phyloP scores from a whole-genome alignment of 2,797 vertebrate genomes.

The Anguilla pacifica region DNA sequence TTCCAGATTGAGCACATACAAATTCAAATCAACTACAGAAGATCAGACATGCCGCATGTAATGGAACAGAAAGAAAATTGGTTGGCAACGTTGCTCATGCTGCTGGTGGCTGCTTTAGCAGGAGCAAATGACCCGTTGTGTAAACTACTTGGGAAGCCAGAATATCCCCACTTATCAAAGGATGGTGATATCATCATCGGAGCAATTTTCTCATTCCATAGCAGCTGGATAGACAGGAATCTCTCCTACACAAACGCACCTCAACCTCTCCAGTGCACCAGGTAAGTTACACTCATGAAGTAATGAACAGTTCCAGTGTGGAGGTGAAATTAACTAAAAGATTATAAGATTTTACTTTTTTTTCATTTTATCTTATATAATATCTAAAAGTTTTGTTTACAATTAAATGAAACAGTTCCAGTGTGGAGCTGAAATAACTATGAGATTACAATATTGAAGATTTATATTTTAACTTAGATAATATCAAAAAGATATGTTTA shows the following conservation, averaged over 20 bases:
- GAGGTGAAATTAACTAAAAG: background rate
- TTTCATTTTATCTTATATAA: background rate
- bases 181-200: constrained; percentile 68
- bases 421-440: background rate
- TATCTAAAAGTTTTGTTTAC: background rate
- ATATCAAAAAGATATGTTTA: background rate
- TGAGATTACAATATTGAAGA: background rate
- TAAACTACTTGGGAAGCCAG: constrained; percentile 51
- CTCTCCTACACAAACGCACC: constrained; percentile 56
- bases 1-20: background rate
- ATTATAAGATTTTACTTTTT: background rate
- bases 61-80: constrained; percentile 46
- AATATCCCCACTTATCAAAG: constrained; percentile 60
- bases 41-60: constrained; percentile 40
- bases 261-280: constrained; percentile 59
- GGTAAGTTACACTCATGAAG: constrained; percentile 54
- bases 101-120: constrained; percentile 53
- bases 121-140: constrained; percentile 53
- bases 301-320: background rate
- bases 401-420: background rate
- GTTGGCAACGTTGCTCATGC: constrained; percentile 50
- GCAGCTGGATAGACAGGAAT: constrained; percentile 58
- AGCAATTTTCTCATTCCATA: constrained; percentile 70
- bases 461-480: background rate
- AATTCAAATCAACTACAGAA: background rate